Evolutionary conservation across 2,113 vertebrate species (phyloP), one percentile per base, ranked within the genome.

Genomic region (Beaufortia kweichowensis): DNA sequence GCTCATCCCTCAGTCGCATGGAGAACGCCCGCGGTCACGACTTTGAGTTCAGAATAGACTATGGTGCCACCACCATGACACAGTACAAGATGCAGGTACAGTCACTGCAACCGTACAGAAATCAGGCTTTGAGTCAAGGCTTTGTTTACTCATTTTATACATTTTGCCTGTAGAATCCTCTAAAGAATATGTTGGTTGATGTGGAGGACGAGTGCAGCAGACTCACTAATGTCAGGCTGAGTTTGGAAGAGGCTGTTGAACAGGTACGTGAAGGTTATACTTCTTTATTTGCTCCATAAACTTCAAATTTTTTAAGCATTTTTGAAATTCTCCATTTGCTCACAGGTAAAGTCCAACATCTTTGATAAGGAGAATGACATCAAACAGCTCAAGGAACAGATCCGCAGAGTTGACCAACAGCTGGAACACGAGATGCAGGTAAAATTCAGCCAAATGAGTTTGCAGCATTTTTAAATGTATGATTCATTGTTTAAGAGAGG

Each of bases 1-100:
- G 89, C 91, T 99, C 76, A 94, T 98, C 33, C 96, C 97, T 4
- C 84, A 89, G 50, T 91, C 92, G 33, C 41, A 94, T 95, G 78
- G 94, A 97, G 86, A 96, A 97, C 61, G 95, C 96, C 77, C 93
- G 92, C 83, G 95, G 95, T 67, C 90, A 91, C 0, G 93, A 99
- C 86, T 98, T 97, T 81, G 93, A 95, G 87, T 95, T 99, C 86
- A 92, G 89, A 28, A 92, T 92, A 76, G 93, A 96, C 35, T 86
- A 82, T 60, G 92, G 92, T 50, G 81, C 88, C 43, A 89, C 85
- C 69, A 91, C 87, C 84, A 87, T 92, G 62, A 87, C 88, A 65
- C 94, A 94, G 78, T 94, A 93, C 83, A 93, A 92, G 84, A 94
- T 94, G 84, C 92, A 94, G 91, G 95, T 98, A 89, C 75, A 87